A percentile compares a stretch with the other conserved stretches of the same genome.
Evolutionary conservation across 2,888 invertebrate species (phyloP).

Genomic region (Macrosoma leucophasiata): DNA sequence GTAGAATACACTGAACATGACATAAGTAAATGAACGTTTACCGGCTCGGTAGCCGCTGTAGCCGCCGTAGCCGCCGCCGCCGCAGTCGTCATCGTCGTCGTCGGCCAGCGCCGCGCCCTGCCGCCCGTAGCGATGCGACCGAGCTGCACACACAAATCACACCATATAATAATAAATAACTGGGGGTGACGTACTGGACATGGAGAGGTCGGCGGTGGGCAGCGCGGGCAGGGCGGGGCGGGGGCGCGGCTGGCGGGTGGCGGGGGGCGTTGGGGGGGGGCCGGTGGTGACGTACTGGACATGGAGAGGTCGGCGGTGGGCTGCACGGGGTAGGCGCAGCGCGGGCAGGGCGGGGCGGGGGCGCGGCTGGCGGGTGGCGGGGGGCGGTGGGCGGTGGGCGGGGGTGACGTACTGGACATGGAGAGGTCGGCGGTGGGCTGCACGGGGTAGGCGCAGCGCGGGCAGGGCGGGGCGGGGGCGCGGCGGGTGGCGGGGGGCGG

Average conservation of each 20-base stretch:
- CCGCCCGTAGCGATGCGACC: constrained; percentile 92
- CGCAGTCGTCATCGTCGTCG: constrained; percentile 78
- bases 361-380: constrained; percentile 36
- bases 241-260: constrained; percentile 36
- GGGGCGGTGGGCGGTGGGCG: too few species aligned
- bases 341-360: constrained; percentile 86
- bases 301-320: constrained; percentile 96
- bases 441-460: constrained; percentile 95
- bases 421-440: constrained; percentile 94
- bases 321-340: constrained; percentile 94
- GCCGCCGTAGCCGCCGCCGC: constrained; percentile 34
- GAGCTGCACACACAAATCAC: constrained; percentile 73
- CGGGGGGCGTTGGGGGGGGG: too few species aligned
- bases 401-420: constrained; percentile 98
- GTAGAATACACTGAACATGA: too few species aligned
- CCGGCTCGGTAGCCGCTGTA: constrained; percentile 62
- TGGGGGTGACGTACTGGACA: constrained; percentile 93
- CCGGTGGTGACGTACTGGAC: too few species aligned
- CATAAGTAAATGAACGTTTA: too few species aligned
- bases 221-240: constrained; percentile 91
- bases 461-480: constrained; percentile 81
- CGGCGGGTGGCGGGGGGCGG: too few species aligned
- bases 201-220: too few species aligned
- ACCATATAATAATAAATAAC: too few species aligned
- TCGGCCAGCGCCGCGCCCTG: constrained; percentile 81